Evolutionary conservation across 1,140 invertebrate species (phyloP), one percentile per base, ranked within the genome.

Genomic region (Phortica variegata): DNA sequence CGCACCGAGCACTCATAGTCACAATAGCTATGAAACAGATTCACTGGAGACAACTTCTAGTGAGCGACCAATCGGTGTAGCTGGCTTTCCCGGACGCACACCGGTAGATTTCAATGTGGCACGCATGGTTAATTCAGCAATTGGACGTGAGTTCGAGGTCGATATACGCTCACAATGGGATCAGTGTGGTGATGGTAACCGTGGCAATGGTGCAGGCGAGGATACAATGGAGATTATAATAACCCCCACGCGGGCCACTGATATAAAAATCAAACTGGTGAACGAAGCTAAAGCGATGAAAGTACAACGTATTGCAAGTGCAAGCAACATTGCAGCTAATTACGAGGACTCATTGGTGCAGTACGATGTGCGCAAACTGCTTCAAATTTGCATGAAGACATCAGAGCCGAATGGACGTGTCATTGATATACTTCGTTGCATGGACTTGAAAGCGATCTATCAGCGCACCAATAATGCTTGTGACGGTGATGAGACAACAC

Each of bases 211-310:
- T 13, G 49, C 43, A 4, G 42, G 42, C 19, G 69, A 65, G 2
- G 58, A 60, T 18, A 63, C 33, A 36, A 66, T 61, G 16, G 71
- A 74, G 43, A 74, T 74, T 36, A 63, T 62, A 13, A 72, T 74
- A 26, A 49, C 52, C 1, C 71, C 71, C 10, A 60, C 62, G n/a
- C 58, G 71, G 15, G 66, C 71, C 1, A 50, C 41, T 1, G 71
- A 74, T 13, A 74, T 74, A 1, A 74, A 74, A 56, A 74, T 74
- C 3, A 74, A 74, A 16, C 60, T 74, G 2, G 54, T 74, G 20
- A 74, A 74, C 43, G 71, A 74, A 36, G 71, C 71, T 7, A 74
- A 74, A 52, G 71, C 71, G 3, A 74, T 74, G 71, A 74, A 73
- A 54, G 71, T 74, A 12, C 18, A 71, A 10, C 70, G 70, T 7